These are phyloP conservation scores for Melitaea athalia DNA, from an alignment of 2,888 invertebrate species.

Conservation along the genomic window DNA sequence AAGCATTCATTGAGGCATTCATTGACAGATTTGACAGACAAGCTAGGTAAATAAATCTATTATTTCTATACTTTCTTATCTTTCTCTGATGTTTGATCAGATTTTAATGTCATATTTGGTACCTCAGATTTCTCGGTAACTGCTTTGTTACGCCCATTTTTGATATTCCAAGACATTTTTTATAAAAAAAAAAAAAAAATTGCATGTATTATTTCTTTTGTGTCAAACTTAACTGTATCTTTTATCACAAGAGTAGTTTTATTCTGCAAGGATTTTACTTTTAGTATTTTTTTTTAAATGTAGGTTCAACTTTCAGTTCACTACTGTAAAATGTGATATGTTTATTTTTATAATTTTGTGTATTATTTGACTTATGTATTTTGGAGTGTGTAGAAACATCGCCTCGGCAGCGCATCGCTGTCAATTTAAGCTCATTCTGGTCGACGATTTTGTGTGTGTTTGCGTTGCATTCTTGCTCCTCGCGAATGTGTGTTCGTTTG, in stretches of 20 bases:
- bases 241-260: background rate
- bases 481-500: slow-evolving; percentile 60
- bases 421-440: slow-evolving; percentile 72
- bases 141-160: too few relatives aligned
- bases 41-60: too few relatives aligned
- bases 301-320: slow-evolving; percentile 22
- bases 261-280: slow-evolving; percentile 9
- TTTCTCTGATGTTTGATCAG: too few relatives aligned
- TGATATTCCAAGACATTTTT: background rate
- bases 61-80: too few relatives aligned
- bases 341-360: slow-evolving; percentile 41
- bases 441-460: slow-evolving; percentile 80
- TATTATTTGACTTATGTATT: slow-evolving; percentile 58
- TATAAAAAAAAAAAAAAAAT: slow-evolving; percentile 14
- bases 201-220: slow-evolving; percentile 17
- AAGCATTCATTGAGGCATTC: too few relatives aligned
- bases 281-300: slow-evolving; percentile 12
- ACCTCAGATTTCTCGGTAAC: background rate
- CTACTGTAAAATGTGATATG: slow-evolving; percentile 17
- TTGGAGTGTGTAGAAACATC: slow-evolving; percentile 66
- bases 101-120: background rate
- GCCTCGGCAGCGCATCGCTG: slow-evolving; percentile 50
- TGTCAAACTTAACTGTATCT: background rate
- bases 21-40: too few relatives aligned
- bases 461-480: slow-evolving; percentile 66